Evolutionary conservation across 2,113 vertebrate genomes (phyloP).

Genomic region (Microcebus griseorufus): DNA sequence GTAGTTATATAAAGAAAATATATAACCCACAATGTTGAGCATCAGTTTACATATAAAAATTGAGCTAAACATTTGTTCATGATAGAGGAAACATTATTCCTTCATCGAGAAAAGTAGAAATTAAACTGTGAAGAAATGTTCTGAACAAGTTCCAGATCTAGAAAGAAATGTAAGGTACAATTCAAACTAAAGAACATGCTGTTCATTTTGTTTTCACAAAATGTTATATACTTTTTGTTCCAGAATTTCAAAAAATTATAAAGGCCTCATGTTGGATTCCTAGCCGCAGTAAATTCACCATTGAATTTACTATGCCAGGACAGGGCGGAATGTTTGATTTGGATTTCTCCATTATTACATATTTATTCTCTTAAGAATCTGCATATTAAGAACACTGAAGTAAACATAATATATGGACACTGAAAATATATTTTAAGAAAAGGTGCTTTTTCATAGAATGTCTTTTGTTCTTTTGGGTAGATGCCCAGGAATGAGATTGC

Average conservation of each 20-base stretch:
- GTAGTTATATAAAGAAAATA: conserved; percentile 14
- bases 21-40: background rate
- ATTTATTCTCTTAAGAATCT: background rate
- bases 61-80: background rate
- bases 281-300: background rate
- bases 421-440: background rate
- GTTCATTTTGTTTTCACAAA: conserved; percentile 3
- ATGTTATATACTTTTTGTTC: background rate
- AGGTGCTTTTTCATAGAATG: no score
- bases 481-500: no score
- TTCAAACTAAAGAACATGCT: background rate
- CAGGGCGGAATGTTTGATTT: background rate
- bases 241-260: background rate
- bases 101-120: conserved; percentile 22
- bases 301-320: background rate
- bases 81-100: background rate
- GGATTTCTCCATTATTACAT: background rate
- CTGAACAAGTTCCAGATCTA: background rate
- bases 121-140: conserved; percentile 32
- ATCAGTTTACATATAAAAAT: background rate
- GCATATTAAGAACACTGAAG: background rate
- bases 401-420: background rate
- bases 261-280: background rate
- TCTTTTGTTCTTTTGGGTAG: no score
- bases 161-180: background rate